Base-by-base conservation (phyloP, 2,888 invertebrate genomes). In the Eremobia ochroleuca region DNA sequence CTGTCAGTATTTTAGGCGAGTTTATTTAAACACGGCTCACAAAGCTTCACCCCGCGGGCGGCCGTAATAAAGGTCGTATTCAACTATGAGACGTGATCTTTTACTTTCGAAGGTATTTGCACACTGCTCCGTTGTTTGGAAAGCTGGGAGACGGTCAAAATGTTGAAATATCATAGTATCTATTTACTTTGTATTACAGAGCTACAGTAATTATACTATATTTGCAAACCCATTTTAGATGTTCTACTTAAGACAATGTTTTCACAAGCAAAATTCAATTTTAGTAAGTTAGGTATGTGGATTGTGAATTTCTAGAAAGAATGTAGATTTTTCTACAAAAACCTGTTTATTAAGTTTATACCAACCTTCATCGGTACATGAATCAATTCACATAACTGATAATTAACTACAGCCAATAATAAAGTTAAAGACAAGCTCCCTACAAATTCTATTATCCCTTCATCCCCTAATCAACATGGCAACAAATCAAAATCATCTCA, bases 51-150 rank as follows among this genome's bases (percentile, higher is more conserved):
- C 71, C 87, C 73, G 73, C 79, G 79, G 87, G 87, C 70, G 83
- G 80, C 58, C 79, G 80, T 87, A 88, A 87, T 88, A 88, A 88
- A 83, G 88, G 87, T 81, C 81, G 67, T 76, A 77, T 88, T 87
- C 88, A 82, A 87, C 86, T 86, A 83, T 73, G 79, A 85, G 82
- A 81, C 81, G 88, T 78, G 88, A 88, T 86, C 87, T 86, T 86
- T 87, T 75, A 76, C 79, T 81, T 83, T 75, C 65, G 55, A 85
- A 73, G 88, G 85, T 77, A 66, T 58, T 65, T 69, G 18, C 58
- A 73, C 76, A 87, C 79, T 80, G 73, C 11, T 64, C 6, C 77
- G 37, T 31, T 84, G 4, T 62, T 64, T 49, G 28, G 13, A 46
- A 70, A 65, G n/a, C 40, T 28, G 55, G 8, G 11, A 55, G 52